phyloP scores from a whole-genome alignment of 2,113 vertebrate genomes.

The Kryptolebias marmoratus region DNA sequence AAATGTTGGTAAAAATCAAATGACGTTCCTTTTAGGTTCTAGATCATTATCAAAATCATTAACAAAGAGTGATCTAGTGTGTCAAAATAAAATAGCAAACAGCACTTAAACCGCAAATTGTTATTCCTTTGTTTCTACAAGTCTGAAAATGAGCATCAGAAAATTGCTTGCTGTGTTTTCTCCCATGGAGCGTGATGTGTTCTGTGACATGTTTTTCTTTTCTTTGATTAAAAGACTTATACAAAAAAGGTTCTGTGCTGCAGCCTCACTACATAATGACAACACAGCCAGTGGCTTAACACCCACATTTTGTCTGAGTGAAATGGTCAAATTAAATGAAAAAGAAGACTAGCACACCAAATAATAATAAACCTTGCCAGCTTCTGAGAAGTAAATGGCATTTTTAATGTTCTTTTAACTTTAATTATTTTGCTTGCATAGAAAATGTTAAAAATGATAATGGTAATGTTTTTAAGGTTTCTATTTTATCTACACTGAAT shows the following conservation, averaged over 20 bases:
- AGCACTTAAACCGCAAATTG: conserved; percentile 22
- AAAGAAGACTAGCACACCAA: conserved; percentile 6
- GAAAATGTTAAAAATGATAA: no score
- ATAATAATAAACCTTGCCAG: not conserved
- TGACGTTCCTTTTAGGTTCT: conserved; percentile 50
- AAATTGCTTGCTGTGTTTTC: conserved; percentile 24
- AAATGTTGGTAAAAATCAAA: conserved; percentile 45
- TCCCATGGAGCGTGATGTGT: conserved; percentile 50
- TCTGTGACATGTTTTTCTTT: conserved; percentile 61
- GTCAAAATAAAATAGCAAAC: conserved; percentile 25
- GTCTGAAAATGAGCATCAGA: conserved; percentile 33
- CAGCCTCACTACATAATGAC: conserved; percentile 18
- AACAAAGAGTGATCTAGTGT: conserved; percentile 41
- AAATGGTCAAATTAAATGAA: conserved; percentile 40
- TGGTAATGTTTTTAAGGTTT: no score
- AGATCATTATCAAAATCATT: conserved; percentile 38
- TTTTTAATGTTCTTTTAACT: not conserved
- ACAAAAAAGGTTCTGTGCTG: conserved; percentile 33
- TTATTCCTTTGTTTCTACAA: conserved; percentile 29
- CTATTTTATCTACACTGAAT: no score
- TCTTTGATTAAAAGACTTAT: conserved; percentile 70
- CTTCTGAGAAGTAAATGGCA: not conserved
- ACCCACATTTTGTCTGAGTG: conserved; percentile 25
- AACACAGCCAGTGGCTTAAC: conserved; percentile 33
- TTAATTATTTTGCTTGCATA: no score